Percentiles rank a stretch among this genome's conserved stretches.
Conservation (phyloP, 30 jellyfish, hydroid and myxozoan species). For the Turritopsis rubra region DNA sequence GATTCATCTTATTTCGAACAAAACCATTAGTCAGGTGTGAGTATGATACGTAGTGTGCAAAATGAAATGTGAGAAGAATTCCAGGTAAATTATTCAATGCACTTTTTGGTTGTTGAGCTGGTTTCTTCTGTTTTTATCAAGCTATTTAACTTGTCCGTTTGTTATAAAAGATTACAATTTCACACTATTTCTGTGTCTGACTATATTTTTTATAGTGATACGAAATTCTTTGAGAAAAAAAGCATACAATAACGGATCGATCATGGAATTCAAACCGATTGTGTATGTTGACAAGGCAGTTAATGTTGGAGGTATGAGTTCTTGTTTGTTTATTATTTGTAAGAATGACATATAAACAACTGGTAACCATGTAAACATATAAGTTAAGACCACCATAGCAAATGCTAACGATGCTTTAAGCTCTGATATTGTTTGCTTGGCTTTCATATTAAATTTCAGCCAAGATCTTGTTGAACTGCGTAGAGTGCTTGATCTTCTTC, state of each 20-base stretch:
- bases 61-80: not conserved
- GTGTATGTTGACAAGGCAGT: conserved; percentile 46
- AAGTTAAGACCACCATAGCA: conserved; percentile 77
- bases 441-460: conserved; percentile 17
- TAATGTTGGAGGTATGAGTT: conserved; percentile 36
- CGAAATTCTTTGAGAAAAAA: conserved; percentile 54
- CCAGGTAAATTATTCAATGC: not conserved
- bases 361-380: conserved; percentile 91
- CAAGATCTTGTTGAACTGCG: not conserved
- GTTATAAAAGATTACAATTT: not conserved
- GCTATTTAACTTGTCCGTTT: not conserved
- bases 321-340: conserved; percentile 44
- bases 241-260: conserved; percentile 69
- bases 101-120: not conserved
- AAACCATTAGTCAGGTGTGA: not conserved
- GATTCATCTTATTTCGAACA: too few species aligned
- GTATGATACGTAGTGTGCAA: not conserved
- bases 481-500: not conserved
- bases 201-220: conserved; percentile 34
- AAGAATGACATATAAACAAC: conserved; percentile 59
- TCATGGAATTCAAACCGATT: conserved; percentile 55
- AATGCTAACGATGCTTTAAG: conserved; percentile 65
- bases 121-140: not conserved
- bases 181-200: conserved; percentile 33
- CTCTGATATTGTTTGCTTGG: conserved; percentile 44